Conservation (phyloP, 2,888 invertebrate genomes). For the Hirtodrosophila histrioides region DNA sequence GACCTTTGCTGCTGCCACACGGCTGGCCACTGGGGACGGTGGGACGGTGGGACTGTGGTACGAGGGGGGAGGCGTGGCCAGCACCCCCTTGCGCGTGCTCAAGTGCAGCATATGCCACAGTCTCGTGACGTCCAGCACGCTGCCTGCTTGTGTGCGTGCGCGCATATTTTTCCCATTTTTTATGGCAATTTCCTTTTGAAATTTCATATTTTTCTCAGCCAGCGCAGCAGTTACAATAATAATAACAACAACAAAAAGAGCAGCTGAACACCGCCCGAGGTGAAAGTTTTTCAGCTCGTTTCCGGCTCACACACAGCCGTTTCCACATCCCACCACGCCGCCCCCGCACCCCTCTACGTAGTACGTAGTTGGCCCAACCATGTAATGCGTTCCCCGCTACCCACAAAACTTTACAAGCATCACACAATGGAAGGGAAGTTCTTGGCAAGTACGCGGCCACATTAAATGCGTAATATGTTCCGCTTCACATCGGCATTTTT, state of each 20-base stretch:
- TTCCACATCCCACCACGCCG: background rate
- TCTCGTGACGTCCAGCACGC: constrained; percentile 16
- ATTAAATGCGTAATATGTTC: constrained; percentile 79
- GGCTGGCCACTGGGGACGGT: background rate
- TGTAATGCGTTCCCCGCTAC: constrained; percentile 64
- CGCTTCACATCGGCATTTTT: constrained; percentile 51
- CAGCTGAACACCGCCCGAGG: constrained; percentile 58
- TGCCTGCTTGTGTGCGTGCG: constrained; percentile 54
- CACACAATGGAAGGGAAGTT: constrained; percentile 54
- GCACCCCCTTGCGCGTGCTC: constrained; percentile 33
- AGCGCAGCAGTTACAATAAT: constrained; percentile 31
- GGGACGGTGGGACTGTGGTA: constrained; percentile 5
- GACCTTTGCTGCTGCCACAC: constrained; percentile 52
- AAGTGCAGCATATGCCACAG: constrained; percentile 67
- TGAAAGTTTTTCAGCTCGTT: constrained; percentile 77
- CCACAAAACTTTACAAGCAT: constrained; percentile 72
- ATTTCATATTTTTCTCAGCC: constrained; percentile 69
- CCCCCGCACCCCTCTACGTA: background rate
- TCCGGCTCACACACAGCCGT: constrained; percentile 55
- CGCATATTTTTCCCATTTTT: constrained; percentile 70
- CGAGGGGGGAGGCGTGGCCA: constrained; percentile 21
- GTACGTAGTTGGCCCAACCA: constrained; percentile 32
- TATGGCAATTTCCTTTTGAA: constrained; percentile 60
- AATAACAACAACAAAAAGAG: constrained; percentile 29
- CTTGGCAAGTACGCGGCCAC: constrained; percentile 68